Evolutionary conservation across 2,797 vertebrate genomes (phyloP), one percentile per base, ranked within the genome.

Genomic region (Hydrophis major): DNA sequence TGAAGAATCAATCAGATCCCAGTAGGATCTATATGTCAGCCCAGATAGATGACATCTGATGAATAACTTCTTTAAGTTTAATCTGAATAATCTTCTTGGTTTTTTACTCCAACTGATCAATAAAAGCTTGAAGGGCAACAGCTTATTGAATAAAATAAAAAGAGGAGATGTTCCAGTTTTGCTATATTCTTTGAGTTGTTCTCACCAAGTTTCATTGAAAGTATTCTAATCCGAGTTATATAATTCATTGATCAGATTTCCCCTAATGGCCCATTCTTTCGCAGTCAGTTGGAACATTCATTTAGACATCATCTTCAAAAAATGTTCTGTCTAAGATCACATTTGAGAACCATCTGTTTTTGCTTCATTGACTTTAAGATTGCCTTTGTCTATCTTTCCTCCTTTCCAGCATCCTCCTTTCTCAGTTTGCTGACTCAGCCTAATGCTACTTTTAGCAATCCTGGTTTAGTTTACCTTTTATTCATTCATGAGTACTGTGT

Each of bases 191-290:
- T 86, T 61, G 42, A 57, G 89, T 78, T 90, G 89, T 90, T 87
- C 89, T 93, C 59, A 90, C 86, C 86, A 89, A 90, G 53, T 69
- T 93, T 59, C 60, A 57, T 20, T 93, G 60, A 37, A 61, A 87
- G 28, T 20, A 4, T 47, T 42, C 13, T 63, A 86, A 92, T 27
- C 91, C 63, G 69, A 90, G 10, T 11, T 86, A 47, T 69, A 27
- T 14, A 66, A 66, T 90, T 69, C 56, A 55, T 53, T 57, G 37
- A 16, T 69, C 53, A 61, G 28, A 59, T 25, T 32, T 92, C 32
- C 42, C 5, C 16, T 7, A 42, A 50, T 25, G 55, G 18, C n/a
- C 32, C 27, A 63, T 32, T 66, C 50, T 90, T 90, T 87, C 63
- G 66, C 32, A 53, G 4, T 32, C 6, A 42, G 37, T 20, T 20